Evolutionary conservation across 2,888 invertebrate genomes (phyloP), one percentile per base, ranked within the genome.

Genomic region (Drosophila nr. perissopoda): DNA sequence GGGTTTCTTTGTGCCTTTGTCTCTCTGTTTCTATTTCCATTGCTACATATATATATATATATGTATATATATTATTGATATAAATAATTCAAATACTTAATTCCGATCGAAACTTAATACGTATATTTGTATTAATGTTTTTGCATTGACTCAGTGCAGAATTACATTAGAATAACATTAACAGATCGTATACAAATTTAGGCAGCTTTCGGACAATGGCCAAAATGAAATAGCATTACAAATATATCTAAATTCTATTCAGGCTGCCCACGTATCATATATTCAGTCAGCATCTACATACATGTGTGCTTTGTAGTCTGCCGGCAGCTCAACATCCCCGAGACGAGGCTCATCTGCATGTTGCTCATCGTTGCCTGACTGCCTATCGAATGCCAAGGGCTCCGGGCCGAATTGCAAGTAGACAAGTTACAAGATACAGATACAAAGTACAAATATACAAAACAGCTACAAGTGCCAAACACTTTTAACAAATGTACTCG

Each of bases 381-480:
- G 52, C 52, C 68, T 33, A 49, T 59, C 27, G 34, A 34, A 56
- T 54, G 54, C 62, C 36, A 75, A 51, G 59, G n/a, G 38, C 13
- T 36, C 25, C 11, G 34, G 29, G 10, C 62, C 59, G 63, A 76
- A 63, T 79, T 46, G 51, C 66, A 72, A 72, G 78, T 62, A 58
- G 73, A 71, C 70, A 60, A 80, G 51, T 48, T 25, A 36, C 33
- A 64, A 48, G 33, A 46, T 18, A 31, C 29, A 31, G 21, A n/a
- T 21, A 34, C n/a, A 58, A 42, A 29, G 52, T 38, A 70, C 48
- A 48, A 57, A 57, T 48, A 65, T 34, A 68, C 53, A 60, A 67
- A 64, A 60, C 80, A 76, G 57, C 74, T 71, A 72, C 67, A 74
- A 85, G 83, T 85, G 86, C 64, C 57, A 75, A 82, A 72, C 80